Evolutionary conservation across 2,113 vertebrate genomes (phyloP), one percentile per base, ranked within the genome.

Genomic region (Oncorhynchus masou): DNA sequence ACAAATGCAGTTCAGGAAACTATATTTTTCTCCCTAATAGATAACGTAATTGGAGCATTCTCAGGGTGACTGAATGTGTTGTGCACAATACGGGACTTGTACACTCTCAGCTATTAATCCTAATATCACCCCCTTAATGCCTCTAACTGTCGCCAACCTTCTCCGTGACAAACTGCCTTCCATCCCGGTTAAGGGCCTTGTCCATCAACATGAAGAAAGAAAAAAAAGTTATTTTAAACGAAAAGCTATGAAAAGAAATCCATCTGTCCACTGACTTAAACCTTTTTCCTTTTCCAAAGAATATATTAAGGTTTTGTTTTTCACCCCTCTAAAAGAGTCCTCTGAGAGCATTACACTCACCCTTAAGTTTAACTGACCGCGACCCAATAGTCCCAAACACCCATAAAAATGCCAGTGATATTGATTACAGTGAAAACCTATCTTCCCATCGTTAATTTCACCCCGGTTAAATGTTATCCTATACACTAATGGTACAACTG

Each of bases 341-440:
- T 79, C 29, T 45, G 86, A 85, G 86, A 82, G 77, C 57, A 79
- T 90, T 85, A 83, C 83, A 84, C 74, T 85, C 72, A 70, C 81
- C 79, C 88, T 88, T 84, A 90, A 77, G 77, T 88, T 89, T 87
- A 81, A 89, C 79, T 80, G 79, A 85, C 84, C 85, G 75, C 87
- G 88, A 90, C 90, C 85, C 66, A 88, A 84, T 85, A 83, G 76
- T 81, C 77, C 79, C 29, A 86, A 87, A 82, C 71, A 73, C 82
- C 78, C 81, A 84, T 90, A 87, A 88, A 93, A 91, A 88, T 76
- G 79, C 76, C 81, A 81, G 78, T 76, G 76, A 84, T 90, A 87
- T 88, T 83, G 88, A 88, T 90, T 87, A 88, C 74, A 81, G 83
- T 68, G 83, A 86, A 92, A 90, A 80, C 24, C 65, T 83, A 89